Evolutionary conservation across 2,888 invertebrate species (phyloP), one percentile per base, ranked within the genome.

Genomic region (Isoperla grammatica): DNA sequence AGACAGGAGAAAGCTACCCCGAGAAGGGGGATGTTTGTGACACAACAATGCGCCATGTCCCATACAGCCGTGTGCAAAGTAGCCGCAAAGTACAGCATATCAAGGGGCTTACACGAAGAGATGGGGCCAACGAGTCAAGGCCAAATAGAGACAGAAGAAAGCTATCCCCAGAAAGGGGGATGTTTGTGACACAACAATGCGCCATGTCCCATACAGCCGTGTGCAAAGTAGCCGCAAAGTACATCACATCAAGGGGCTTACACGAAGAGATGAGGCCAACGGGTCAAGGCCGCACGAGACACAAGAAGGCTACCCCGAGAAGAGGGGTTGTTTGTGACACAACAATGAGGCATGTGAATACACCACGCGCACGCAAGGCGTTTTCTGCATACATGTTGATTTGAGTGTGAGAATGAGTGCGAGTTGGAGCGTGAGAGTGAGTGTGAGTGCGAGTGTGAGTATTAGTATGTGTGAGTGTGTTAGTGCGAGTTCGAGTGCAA

Each of bases 201-300:
- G 37, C 11, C 6, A 37, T 37, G 6, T 6, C 49, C 35, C 23
- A 11, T 13, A 13, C 11, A 17, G 35, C 49, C 29, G 20, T 23
- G n/a, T 13, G 15, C 49, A 22, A 29, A 23, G n/a, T 29, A 29
- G 29, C 35, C 29, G 49, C 49, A 22, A 50, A 50, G 23, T 50
- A 20, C 35, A 22, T 8, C 19, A 15, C 13, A 13, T 40, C 15
- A 13, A 40, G 13, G 4, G 42, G 15, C 15, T 40, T 29, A 29
- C 29, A 29, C 8, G 29, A 29, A 29, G 8, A 29, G 29, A 29
- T 4, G 8, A 8, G 29, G 29, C 15, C 6, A 40, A 13, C 42
- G 37, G 11, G 42, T 15, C n/a, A 40, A 40, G 42, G 42, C n/a
- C 11, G n/a, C n/a, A n/a, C n/a, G n/a, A n/a, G n/a, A n/a, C 15